Evolutionary conservation across 2,113 vertebrate genomes (phyloP).

Genomic region (Eptatretus burgeri): DNA sequence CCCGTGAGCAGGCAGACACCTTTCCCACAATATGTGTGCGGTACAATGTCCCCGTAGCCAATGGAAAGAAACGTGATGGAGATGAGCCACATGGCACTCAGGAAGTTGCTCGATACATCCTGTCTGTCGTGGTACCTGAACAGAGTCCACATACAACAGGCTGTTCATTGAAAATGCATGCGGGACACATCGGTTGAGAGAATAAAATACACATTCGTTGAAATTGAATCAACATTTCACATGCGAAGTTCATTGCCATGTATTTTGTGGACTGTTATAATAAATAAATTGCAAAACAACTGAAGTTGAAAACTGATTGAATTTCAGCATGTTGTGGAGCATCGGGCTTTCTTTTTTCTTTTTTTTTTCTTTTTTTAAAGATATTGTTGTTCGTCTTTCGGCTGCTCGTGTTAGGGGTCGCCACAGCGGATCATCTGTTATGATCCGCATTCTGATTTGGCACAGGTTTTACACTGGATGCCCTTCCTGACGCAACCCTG

Average conservation of each 20-base stretch:
- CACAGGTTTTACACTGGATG: no score
- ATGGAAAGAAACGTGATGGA: conserved; percentile 98
- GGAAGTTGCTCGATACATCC: conserved; percentile 92
- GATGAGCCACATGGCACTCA: conserved; percentile 99
- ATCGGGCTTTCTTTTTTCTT: no score
- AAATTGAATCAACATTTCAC: not conserved
- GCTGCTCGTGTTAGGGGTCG: no score
- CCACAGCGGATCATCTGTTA: no score
- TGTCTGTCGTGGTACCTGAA: conserved; percentile 81
- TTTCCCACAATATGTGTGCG: conserved; percentile 96
- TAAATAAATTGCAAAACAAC: not conserved
- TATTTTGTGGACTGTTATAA: not conserved
- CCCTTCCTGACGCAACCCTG: no score
- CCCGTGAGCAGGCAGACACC: conserved; percentile 93
- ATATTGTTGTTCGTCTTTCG: no score
- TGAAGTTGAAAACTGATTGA: no score
- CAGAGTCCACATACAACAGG: conserved; percentile 14
- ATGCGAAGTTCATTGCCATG: not conserved
- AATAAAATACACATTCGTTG: no score
- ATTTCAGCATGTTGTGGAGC: no score
- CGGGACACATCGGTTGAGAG: conserved; percentile 9
- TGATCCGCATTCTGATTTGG: no score
- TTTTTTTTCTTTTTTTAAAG: no score
- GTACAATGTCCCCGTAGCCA: conserved; percentile 96
- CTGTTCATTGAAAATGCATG: conserved; percentile 11